Percentiles rank a stretch among this genome's conserved stretches.
Conservation (phyloP, 2,113 vertebrate genomes). For the Chlorocebus sabaeus region DNA sequence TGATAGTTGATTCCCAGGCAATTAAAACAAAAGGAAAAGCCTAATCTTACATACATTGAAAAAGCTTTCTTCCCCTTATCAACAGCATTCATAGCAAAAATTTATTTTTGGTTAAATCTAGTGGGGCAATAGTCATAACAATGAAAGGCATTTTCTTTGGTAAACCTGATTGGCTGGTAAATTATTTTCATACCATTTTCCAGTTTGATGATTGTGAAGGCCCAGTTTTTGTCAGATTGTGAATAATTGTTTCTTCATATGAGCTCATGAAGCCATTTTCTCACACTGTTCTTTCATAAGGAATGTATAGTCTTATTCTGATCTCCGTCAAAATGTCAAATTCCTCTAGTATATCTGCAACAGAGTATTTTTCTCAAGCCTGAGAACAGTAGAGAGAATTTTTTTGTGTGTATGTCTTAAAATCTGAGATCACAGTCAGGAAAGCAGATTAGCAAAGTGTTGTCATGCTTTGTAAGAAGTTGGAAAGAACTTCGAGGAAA, state of each 20-base stretch:
- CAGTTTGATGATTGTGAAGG: constrained; percentile 26
- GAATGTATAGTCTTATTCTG: neutral
- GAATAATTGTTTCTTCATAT: constrained; percentile 42
- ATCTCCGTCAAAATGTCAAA: constrained; percentile 36
- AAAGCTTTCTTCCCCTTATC: neutral
- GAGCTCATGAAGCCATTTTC: neutral
- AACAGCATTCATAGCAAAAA: neutral
- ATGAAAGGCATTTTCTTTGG: constrained; percentile 43
- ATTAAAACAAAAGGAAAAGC: constrained; percentile 20
- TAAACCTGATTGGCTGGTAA: neutral
- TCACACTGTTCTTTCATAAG: neutral
- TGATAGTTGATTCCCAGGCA: neutral
- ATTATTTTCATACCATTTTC: constrained; percentile 45
- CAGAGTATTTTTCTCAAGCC: constrained; percentile 36
- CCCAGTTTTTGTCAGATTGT: constrained; percentile 1
- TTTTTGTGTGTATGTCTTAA: neutral
- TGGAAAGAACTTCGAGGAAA: constrained; percentile 40
- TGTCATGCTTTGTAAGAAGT: neutral
- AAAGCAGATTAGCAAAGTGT: neutral
- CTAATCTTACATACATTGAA: neutral
- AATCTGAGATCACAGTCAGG: neutral
- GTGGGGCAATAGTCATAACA: neutral
- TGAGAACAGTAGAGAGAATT: neutral
- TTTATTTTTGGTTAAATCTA: neutral
- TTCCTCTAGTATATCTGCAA: neutral